phyloP scores from a whole-genome alignment of 2,888 invertebrate species.

The Sussaba pulchella region DNA sequence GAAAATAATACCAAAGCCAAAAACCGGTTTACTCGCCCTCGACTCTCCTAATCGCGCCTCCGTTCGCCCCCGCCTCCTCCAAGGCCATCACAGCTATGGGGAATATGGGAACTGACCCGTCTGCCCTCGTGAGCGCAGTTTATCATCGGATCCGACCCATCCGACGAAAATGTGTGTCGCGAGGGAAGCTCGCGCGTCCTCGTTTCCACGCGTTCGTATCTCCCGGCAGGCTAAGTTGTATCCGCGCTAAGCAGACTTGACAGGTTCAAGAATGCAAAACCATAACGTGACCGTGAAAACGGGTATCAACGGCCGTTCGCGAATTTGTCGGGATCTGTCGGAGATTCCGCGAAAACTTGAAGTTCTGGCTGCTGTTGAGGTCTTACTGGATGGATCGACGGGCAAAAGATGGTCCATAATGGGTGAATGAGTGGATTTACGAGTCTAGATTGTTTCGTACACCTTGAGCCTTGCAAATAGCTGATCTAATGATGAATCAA shows the following conservation, averaged over 20 bases:
- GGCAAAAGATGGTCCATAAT: too few relatives aligned
- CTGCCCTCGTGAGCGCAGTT: neutral
- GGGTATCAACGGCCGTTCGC: too few relatives aligned
- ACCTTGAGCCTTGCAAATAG: too few relatives aligned
- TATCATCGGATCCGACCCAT: neutral
- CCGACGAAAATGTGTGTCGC: conserved; percentile 40
- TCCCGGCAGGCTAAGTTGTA: neutral
- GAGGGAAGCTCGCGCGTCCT: conserved; percentile 44
- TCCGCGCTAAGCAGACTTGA: neutral
- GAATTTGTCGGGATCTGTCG: neutral
- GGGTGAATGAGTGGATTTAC: too few relatives aligned
- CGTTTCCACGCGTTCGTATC: conserved; percentile 26
- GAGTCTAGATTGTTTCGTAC: too few relatives aligned
- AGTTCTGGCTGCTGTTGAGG: too few relatives aligned
- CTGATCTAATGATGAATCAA: too few relatives aligned
- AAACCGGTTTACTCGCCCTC: conserved; percentile 53
- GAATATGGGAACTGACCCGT: conserved; percentile 32
- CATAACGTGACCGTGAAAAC: conserved; percentile 15
- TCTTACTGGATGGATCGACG: too few relatives aligned
- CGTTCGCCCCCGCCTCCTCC: conserved; percentile 29
- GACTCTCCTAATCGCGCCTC: conserved; percentile 40
- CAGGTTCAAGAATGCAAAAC: conserved; percentile 13
- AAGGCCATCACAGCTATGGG: conserved; percentile 52
- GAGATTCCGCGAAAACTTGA: too few relatives aligned
- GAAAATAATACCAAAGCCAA: conserved; percentile 47